Evolutionary conservation across 2,888 invertebrate species (phyloP), one percentile per base, ranked within the genome.

Genomic region (Pomacea canaliculata): DNA sequence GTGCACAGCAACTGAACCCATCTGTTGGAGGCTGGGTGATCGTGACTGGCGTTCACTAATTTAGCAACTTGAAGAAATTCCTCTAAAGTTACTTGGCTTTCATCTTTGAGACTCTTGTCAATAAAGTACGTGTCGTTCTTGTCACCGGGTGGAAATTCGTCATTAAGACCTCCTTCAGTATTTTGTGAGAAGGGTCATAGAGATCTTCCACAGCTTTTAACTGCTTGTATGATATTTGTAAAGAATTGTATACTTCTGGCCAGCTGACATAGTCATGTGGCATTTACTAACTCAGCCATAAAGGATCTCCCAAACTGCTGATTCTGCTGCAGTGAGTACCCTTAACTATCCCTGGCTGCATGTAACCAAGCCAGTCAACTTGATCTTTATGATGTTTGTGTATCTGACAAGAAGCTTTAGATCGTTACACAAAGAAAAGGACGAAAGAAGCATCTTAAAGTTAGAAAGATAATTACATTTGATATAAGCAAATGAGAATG

Each of bases 131-230:
- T 23, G 18, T 75, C 65, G 73, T 79, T 83, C 0, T 76, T 75
- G 1, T 74, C 70, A 19, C n/a, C 18, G 27, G 87, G 86, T 75
- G 86, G 86, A 70, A 80, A 77, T n/a, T 80, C 82, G 70, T 73
- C 76, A 8, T 27, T 76, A 86, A 83, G 63, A 85, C 59, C 13
- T 78, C 73, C 71, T 81, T 78, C 13, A 86, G 76, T 10, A 82
- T 67, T 13, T 70, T 69, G 27, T 81, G 71, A 18, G 75, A 79
- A 4, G 85, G 85, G 69, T 86, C 86, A 81, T 78, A 85, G 37
- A 84, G 71, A 7, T 80, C 79, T 51, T 56, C 69, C n/a, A 82
- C 79, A 37, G 23, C 71, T 19, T 71, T 76, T 10, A 75, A 12
- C 7, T 51, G 18, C 3, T 78, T 77, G 3, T 46, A 19, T 59